phyloP scores from a whole-genome alignment of 2,888 invertebrate species.

The Nymphalis urticae region DNA sequence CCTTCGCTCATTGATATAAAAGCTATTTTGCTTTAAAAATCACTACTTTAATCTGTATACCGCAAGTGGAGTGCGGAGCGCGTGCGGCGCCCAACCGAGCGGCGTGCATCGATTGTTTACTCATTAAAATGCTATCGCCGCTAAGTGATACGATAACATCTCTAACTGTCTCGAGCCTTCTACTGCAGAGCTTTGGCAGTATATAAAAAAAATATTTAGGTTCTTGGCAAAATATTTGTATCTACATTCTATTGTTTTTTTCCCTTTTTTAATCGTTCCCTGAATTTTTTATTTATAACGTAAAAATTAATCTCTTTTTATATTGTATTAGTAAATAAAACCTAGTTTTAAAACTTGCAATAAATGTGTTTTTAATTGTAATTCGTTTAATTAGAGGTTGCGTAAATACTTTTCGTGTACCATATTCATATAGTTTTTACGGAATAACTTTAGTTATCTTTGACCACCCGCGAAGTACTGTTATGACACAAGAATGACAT shows the following conservation, averaged over 20 bases:
- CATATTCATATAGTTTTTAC: conserved; percentile 1
- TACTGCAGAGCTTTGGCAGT: conserved; percentile 27
- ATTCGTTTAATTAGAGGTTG: background rate
- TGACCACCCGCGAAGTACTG: conserved; percentile 62
- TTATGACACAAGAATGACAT: conserved; percentile 55
- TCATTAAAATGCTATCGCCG: conserved; percentile 80
- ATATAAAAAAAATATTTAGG: conserved; percentile 20
- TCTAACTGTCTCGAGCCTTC: conserved; percentile 67
- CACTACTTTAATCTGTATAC: background rate
- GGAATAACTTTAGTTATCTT: conserved; percentile 26
- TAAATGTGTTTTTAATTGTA: too few species aligned
- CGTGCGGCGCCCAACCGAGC: conserved; percentile 76
- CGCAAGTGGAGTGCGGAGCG: conserved; percentile 35
- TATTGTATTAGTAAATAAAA: too few species aligned
- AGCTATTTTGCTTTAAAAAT: conserved; percentile 4
- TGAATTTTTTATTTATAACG: background rate
- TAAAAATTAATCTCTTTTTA: too few species aligned
- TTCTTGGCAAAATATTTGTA: conserved; percentile 8
- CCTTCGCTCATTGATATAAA: conserved; percentile 8
- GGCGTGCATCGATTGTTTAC: conserved; percentile 82
- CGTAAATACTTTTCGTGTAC: background rate
- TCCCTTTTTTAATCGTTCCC: background rate
- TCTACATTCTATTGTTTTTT: conserved; percentile 5
- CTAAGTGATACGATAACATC: conserved; percentile 72
- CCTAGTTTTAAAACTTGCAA: too few species aligned